phyloP scores from a whole-genome alignment of 2,888 invertebrate genomes.

The Eucera pruinosa region DNA sequence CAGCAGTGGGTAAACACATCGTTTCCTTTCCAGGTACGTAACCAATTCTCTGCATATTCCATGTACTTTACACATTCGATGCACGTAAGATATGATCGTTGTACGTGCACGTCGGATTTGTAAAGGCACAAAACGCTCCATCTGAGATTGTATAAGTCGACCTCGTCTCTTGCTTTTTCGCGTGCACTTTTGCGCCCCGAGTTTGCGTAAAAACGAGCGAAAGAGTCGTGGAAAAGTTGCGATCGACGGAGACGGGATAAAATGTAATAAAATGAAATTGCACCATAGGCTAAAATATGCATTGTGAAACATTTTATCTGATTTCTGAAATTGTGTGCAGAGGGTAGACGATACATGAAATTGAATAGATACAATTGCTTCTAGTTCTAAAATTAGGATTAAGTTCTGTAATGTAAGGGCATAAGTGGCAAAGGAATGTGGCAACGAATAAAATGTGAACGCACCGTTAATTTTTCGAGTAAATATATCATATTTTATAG shows the following conservation, averaged over 20 bases:
- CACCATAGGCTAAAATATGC: background rate
- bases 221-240: constrained; percentile 7
- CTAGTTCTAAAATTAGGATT: too few species aligned
- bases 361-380: background rate
- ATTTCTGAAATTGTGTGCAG: background rate
- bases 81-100: constrained; percentile 55
- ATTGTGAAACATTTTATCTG: background rate
- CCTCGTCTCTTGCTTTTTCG: background rate
- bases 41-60: background rate
- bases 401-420: background rate
- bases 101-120: constrained; percentile 48
- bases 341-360: too few species aligned
- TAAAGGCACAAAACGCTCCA: background rate
- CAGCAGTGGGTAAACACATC: constrained; percentile 69
- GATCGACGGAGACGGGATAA: background rate
- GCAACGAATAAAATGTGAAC: background rate
- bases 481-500: too few species aligned
- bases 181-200: background rate
- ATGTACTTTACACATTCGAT: background rate
- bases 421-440: background rate
- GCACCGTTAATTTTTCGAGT: background rate
- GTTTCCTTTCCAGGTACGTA: constrained; percentile 54
- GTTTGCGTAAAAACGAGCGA: constrained; percentile 17
- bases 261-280: constrained; percentile 13
- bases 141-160: constrained; percentile 12